A percentile compares a stretch with the other conserved stretches of the same genome.
These are phyloP conservation scores for Podarcis siculus DNA, from an alignment of 2,797 vertebrate genomes.

Conservation along the genomic window DNA sequence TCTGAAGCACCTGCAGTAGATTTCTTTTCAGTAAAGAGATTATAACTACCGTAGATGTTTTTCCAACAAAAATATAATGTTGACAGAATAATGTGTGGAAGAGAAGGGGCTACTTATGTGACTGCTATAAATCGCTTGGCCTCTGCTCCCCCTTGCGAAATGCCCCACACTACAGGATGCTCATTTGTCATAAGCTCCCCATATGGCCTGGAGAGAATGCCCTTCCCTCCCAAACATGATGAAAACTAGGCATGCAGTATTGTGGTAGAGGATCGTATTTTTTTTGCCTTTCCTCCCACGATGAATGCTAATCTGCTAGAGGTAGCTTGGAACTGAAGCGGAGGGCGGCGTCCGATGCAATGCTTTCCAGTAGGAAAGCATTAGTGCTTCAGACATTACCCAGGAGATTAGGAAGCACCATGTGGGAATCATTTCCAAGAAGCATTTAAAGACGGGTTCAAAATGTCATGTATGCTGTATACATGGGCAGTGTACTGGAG, in stretches of 20 bases:
- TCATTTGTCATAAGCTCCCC: conserved; percentile 68
- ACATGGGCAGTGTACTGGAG: not conserved
- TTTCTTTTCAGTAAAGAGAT: conserved; percentile 78
- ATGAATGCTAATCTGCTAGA: not conserved
- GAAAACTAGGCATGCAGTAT: conserved; percentile 56
- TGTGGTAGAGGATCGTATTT: conserved; percentile 31
- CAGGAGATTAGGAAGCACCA: not conserved
- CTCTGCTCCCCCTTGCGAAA: conserved; percentile 72
- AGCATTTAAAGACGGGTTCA: not conserved
- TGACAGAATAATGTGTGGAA: conserved; percentile 79
- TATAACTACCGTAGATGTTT: conserved; percentile 75
- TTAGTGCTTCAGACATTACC: not conserved
- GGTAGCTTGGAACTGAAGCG: not conserved
- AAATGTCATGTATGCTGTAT: not conserved
- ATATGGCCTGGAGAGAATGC: conserved; percentile 70
- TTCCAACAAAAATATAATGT: conserved; percentile 84
- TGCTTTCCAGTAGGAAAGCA: conserved; percentile 28
- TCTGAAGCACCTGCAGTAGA: conserved; percentile 79
- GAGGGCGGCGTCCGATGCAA: not conserved
- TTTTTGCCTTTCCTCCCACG: conserved; percentile 25
- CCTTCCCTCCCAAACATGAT: conserved; percentile 31
- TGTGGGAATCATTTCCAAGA: not conserved
- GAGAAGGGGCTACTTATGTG: conserved; percentile 74
- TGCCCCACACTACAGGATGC: conserved; percentile 68
- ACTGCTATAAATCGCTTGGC: conserved; percentile 78